These are phyloP conservation scores for Halichondria panicea DNA, from an alignment of 37 sponge, comb jelly and placozoan species.

Conservation along the genomic window DNA sequence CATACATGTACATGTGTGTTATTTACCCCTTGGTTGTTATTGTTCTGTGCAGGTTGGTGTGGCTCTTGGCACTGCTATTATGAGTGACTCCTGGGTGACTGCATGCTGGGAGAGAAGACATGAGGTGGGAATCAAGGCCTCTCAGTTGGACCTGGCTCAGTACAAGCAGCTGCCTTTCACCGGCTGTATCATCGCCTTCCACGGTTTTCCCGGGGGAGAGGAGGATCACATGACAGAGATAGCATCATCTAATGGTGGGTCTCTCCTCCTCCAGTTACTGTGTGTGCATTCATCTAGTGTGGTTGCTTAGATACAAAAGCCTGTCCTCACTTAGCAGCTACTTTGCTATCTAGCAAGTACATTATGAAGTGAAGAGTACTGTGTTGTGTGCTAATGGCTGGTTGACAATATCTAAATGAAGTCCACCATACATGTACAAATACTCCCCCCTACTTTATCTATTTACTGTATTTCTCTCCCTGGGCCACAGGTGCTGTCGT, in stretches of 20 bases:
- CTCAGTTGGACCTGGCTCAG: conserved; percentile 25
- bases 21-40: neutral
- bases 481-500: conserved; percentile 53
- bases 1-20: neutral
- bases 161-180: conserved; percentile 81
- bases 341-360: neutral
- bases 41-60: conserved; percentile 68
- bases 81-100: conserved; percentile 86
- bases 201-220: conserved; percentile 80
- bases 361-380: neutral
- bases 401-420: no score
- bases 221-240: conserved; percentile 74
- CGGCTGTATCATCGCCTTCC: conserved; percentile 74
- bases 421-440: no score
- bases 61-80: conserved; percentile 76
- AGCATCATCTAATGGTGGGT: conserved; percentile 66
- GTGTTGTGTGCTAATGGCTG: neutral
- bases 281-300: neutral
- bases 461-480: neutral
- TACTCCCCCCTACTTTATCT: neutral
- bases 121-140: conserved; percentile 15
- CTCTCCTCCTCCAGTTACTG: neutral
- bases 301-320: neutral
- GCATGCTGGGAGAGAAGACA: conserved; percentile 67
- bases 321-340: neutral